These are phyloP conservation scores for Pangasius larnaudii DNA, from an alignment of 2,797 vertebrate species.

Conservation along the genomic window DNA sequence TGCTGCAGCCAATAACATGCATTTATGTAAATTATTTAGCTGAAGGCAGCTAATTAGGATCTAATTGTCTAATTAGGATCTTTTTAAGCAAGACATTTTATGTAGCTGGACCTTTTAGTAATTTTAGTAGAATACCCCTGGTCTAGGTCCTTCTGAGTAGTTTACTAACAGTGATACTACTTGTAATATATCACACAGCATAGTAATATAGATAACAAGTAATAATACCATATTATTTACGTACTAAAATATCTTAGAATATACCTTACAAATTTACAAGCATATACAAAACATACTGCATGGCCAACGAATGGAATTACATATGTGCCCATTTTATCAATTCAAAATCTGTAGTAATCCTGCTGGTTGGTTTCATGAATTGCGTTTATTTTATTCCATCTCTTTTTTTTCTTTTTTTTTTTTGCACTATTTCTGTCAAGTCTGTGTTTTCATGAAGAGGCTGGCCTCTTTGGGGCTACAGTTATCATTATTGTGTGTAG, in stretches of 20 bases:
- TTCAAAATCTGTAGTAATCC: background rate
- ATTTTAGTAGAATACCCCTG: background rate
- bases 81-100: background rate
- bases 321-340: background rate
- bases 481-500: slow-evolving; percentile 37
- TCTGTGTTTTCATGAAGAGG: background rate
- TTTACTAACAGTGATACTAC: background rate
- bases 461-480: slow-evolving; percentile 10
- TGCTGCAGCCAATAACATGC: background rate
- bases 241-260: background rate
- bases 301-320: background rate
- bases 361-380: background rate
- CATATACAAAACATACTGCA: background rate
- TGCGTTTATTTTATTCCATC: background rate
- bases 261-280: background rate
- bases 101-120: background rate
- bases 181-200: background rate
- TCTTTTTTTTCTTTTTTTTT: background rate
- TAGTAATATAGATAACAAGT: background rate
- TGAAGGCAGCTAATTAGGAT: slow-evolving; percentile 1
- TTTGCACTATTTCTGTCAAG: background rate
- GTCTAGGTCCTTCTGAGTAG: background rate
- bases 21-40: background rate
- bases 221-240: background rate
- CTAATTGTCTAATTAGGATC: background rate